phyloP scores from a whole-genome alignment of 2,797 vertebrate genomes.

The Morus bassanus region DNA sequence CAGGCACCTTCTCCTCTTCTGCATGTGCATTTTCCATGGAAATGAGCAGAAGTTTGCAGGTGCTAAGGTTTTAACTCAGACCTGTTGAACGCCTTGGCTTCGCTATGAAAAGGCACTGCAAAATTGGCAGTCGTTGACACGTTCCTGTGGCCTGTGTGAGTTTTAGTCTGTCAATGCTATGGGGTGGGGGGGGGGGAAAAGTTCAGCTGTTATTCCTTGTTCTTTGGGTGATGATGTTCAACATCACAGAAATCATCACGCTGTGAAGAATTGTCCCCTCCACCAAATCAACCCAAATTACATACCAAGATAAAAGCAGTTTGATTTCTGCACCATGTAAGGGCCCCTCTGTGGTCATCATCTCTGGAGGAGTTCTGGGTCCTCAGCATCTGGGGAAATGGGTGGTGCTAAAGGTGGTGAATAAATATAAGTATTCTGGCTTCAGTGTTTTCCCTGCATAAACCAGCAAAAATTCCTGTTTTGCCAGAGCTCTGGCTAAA shows the following conservation, averaged over 20 bases:
- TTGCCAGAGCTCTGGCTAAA: background rate
- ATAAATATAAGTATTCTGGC: background rate
- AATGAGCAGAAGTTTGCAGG: background rate
- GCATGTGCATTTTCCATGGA: background rate
- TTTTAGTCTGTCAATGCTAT: background rate
- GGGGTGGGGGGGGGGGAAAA: too few species aligned
- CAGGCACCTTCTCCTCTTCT: background rate
- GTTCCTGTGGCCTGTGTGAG: rapidly evolving
- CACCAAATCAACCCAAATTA: too few species aligned
- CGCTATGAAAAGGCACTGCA: background rate
- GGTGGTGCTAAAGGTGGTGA: background rate
- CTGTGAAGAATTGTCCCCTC: background rate
- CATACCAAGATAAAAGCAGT: background rate
- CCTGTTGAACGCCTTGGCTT: background rate
- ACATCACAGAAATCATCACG: background rate
- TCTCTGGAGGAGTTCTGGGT: background rate
- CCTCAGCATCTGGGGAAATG: background rate
- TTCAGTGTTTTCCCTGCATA: background rate
- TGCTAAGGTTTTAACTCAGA: background rate
- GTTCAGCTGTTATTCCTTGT: background rate
- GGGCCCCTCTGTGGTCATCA: background rate
- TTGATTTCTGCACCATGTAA: background rate
- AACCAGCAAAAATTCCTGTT: background rate
- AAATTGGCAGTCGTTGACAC: rapidly evolving
- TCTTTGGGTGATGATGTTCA: background rate